phyloP scores from a whole-genome alignment of 1,140 invertebrate genomes.

The Pseudomyrmex gracilis region DNA sequence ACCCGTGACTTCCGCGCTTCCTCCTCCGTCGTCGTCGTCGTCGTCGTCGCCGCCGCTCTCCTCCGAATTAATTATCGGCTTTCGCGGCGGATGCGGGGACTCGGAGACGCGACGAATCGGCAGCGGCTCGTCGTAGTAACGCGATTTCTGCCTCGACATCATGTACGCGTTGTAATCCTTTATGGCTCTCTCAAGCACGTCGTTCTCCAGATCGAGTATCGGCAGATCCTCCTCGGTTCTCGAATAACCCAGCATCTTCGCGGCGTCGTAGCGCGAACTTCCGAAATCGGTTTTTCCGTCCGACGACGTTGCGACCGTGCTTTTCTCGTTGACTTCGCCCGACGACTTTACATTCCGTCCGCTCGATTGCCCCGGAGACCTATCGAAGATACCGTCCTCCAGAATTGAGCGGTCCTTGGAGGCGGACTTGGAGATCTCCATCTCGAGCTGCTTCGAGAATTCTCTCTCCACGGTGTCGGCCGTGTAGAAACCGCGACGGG shows the following conservation, averaged over 20 bases:
- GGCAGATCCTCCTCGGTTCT: conserved; percentile 78
- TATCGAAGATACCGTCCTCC: conserved; percentile 68
- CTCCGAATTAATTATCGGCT: conserved; percentile 68
- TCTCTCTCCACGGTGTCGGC: conserved; percentile 75
- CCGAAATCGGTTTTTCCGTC: conserved; percentile 1
- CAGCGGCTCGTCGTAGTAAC: conserved; percentile 11
- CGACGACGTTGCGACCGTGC: not conserved
- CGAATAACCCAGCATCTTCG: conserved; percentile 81
- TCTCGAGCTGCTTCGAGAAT: conserved; percentile 77
- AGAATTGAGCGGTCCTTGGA: conserved; percentile 58
- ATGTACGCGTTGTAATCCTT: conserved; percentile 81
- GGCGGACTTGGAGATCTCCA: conserved; percentile 74
- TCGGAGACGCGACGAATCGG: conserved; percentile 11
- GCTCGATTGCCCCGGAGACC: conserved; percentile 30
- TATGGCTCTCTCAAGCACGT: conserved; percentile 78
- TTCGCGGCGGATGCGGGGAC: conserved; percentile 42
- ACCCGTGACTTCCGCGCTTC: not conserved
- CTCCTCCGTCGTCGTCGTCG: not conserved
- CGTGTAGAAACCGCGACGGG: conserved; percentile 44
- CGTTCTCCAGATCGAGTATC: conserved; percentile 79
- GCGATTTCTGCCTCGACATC: conserved; percentile 70
- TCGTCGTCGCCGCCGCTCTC: conserved; percentile 13
- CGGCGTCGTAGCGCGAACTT: conserved; percentile 72
- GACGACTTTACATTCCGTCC: not conserved
- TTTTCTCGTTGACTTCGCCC: not conserved